Evolutionary conservation across 2,888 invertebrate genomes (phyloP).

Genomic region (Piscicola geometra): DNA sequence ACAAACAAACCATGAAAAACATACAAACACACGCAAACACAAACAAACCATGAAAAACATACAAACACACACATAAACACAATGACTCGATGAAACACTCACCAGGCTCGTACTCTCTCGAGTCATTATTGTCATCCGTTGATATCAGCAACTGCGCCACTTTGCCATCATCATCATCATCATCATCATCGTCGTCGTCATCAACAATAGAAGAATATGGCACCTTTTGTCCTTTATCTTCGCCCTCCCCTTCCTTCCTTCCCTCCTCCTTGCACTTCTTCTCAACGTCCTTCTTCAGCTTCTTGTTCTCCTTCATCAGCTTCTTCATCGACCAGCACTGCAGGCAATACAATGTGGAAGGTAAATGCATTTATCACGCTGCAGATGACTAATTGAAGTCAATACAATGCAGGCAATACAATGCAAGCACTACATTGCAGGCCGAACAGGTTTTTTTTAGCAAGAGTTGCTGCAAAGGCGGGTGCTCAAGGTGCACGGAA

Average conservation of each 20-base stretch:
- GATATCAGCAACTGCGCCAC: constrained; percentile 54
- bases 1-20: neutral
- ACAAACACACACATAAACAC: neutral
- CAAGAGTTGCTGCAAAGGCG: no score
- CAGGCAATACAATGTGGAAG: neutral
- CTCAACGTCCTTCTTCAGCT: constrained; percentile 38
- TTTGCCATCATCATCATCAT: constrained; percentile 30
- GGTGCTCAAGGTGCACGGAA: no score
- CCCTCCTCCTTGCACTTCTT: constrained; percentile 38
- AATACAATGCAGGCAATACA: neutral
- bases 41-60: neutral
- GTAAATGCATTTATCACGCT: neutral
- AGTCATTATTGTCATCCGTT: constrained; percentile 52
- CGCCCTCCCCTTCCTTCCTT: neutral
- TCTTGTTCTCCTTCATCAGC: constrained; percentile 48
- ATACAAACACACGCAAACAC: constrained; percentile 43
- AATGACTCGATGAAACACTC: neutral
- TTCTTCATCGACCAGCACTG: constrained; percentile 55
- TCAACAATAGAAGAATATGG: neutral
- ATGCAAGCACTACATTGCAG: no score
- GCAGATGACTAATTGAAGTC: neutral
- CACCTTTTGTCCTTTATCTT: neutral
- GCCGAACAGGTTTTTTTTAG: no score
- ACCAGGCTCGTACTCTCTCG: constrained; percentile 55
- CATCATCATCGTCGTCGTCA: constrained; percentile 17